Evolutionary conservation across 2,797 vertebrate species (phyloP).

Genomic region (Phoebastria nigripes): DNA sequence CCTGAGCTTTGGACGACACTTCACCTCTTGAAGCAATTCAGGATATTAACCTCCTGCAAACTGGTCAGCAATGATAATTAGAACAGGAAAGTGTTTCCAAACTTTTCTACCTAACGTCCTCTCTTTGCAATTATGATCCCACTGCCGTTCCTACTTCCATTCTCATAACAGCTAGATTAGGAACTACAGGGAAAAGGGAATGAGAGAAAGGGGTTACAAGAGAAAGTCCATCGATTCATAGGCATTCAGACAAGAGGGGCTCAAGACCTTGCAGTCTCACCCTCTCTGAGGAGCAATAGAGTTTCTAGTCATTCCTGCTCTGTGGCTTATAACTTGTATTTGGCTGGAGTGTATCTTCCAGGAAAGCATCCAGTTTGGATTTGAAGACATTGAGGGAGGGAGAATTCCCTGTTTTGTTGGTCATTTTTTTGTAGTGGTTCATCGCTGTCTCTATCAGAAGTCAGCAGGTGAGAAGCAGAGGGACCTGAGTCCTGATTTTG

Average conservation of each 20-base stretch:
- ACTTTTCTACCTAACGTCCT: background rate
- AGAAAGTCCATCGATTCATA: background rate
- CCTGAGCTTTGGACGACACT: background rate
- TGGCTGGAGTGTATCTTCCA: background rate
- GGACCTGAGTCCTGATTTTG: background rate
- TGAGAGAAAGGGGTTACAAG: background rate
- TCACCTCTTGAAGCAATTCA: background rate
- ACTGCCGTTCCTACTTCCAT: background rate
- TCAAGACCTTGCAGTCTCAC: background rate
- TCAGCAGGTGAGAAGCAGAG: background rate
- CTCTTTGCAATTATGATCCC: background rate
- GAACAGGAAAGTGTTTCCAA: background rate
- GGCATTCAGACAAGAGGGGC: background rate
- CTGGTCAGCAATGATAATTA: background rate
- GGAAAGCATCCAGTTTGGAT: background rate
- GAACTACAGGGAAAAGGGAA: background rate
- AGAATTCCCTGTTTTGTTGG: background rate
- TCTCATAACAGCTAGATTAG: background rate
- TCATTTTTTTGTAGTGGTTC: background rate
- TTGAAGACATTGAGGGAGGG: background rate
- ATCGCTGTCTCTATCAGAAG: fast-evolving
- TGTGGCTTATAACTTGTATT: background rate
- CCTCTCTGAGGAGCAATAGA: background rate
- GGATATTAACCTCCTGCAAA: background rate
- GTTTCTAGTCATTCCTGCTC: background rate